Percentiles rank a stretch among this genome's conserved stretches.
These are phyloP conservation scores for Glareola pratincola DNA, from an alignment of 2,113 vertebrate genomes.

Conservation along the genomic window DNA sequence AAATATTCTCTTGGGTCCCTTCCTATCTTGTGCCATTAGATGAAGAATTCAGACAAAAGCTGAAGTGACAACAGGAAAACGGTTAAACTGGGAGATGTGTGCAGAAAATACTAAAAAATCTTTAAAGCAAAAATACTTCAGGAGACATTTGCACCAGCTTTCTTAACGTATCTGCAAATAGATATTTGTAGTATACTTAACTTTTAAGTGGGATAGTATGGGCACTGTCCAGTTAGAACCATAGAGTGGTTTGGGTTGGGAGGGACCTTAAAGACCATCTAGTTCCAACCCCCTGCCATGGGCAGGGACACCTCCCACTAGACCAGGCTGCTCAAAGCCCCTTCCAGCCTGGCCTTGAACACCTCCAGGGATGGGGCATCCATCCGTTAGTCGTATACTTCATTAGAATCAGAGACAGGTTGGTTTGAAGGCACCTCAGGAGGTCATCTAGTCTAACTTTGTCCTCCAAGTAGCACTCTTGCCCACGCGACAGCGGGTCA, in stretches of 20 bases:
- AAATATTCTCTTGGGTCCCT: not conserved
- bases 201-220: not conserved
- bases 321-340: no score
- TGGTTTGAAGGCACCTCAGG: not conserved
- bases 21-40: not conserved
- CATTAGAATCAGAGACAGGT: not conserved
- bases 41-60: not conserved
- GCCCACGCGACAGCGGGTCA: rapidly evolving
- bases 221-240: no score
- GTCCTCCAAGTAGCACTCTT: not conserved
- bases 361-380: no score
- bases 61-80: not conserved
- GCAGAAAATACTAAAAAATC: not conserved
- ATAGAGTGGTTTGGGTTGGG: no score
- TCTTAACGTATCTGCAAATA: not conserved
- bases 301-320: no score
- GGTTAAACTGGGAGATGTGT: not conserved
- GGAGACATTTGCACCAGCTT: not conserved
- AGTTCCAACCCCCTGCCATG: no score
- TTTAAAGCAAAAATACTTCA: not conserved
- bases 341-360: no score
- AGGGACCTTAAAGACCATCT: no score
- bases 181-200: not conserved
- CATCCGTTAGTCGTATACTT: not conserved
- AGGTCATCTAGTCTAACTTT: not conserved